These are phyloP conservation scores for Diplodus puntazzo DNA, from an alignment of 2,797 vertebrate genomes.

Conservation along the genomic window DNA sequence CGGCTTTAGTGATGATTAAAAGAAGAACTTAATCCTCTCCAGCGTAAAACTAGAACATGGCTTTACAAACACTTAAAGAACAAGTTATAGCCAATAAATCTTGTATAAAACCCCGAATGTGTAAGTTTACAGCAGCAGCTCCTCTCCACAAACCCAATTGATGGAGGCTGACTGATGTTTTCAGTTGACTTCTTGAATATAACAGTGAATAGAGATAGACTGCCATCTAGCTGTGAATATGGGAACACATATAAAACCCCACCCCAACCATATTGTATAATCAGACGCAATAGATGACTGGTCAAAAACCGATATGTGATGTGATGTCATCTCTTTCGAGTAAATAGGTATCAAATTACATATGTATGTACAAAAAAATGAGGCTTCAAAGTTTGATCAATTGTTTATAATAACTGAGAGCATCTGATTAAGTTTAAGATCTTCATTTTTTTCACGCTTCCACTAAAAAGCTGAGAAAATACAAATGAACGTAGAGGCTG, in stretches of 20 bases:
- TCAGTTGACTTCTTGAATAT: neutral
- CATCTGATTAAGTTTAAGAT: no score
- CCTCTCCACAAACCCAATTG: neutral
- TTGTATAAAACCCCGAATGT: neutral
- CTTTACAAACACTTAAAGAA: neutral
- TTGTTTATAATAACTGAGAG: neutral
- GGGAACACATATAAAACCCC: neutral
- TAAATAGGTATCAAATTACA: neutral
- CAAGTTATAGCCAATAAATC: neutral
- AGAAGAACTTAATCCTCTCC: neutral
- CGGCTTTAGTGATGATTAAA: neutral
- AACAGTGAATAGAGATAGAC: conserved; percentile 19
- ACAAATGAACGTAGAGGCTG: neutral
- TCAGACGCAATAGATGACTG: neutral
- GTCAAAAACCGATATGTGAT: neutral
- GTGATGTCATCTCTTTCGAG: neutral
- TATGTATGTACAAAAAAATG: neutral
- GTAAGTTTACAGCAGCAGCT: neutral
- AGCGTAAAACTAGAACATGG: neutral
- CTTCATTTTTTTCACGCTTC: no score
- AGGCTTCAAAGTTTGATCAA: neutral
- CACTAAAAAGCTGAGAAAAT: neutral
- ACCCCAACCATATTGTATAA: no score
- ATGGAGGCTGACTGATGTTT: neutral
- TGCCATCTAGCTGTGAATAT: conserved; percentile 67